A percentile compares a stretch with the other conserved stretches of the same genome.
Evolutionary conservation across 1,140 invertebrate species (phyloP).

Genomic region (Polyergus mexicanus): DNA sequence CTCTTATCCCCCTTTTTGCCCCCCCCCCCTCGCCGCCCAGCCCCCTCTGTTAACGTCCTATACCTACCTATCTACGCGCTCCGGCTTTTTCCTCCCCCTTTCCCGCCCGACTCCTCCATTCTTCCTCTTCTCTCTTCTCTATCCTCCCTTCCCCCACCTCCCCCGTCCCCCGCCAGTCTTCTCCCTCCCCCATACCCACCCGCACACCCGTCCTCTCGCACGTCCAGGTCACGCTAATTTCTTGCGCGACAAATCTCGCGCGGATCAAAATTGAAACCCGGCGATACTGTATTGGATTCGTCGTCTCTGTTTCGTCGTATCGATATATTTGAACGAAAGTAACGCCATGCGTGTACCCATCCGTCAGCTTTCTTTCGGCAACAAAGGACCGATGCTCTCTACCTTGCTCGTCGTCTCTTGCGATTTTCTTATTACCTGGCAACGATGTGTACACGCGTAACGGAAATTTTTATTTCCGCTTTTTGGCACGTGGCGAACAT

Average conservation of each 20-base stretch:
- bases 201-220: conserved; percentile 39
- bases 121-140: conserved; percentile 52
- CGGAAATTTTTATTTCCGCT: background rate
- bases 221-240: conserved; percentile 81
- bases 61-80: conserved; percentile 57
- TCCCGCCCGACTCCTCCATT: conserved; percentile 56
- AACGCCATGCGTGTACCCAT: background rate
- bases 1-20: conserved; percentile 50
- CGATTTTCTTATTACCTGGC: background rate
- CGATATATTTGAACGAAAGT: conserved; percentile 13
- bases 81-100: conserved; percentile 62
- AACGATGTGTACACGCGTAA: background rate
- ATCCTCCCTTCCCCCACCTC: conserved; percentile 53
- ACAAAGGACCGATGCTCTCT: background rate
- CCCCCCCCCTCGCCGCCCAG: conserved; percentile 9
- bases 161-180: conserved; percentile 31
- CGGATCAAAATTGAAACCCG: conserved; percentile 74
- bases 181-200: conserved; percentile 49
- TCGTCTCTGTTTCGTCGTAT: conserved; percentile 17
- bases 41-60: conserved; percentile 72
- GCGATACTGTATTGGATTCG: background rate
- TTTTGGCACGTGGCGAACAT: background rate
- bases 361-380: background rate
- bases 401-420: background rate
- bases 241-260: conserved; percentile 76